Percentiles rank a stretch among this genome's conserved stretches.
These are phyloP conservation scores for Heteronetta atricapilla DNA, from an alignment of 2,113 vertebrate genomes.

Conservation along the genomic window DNA sequence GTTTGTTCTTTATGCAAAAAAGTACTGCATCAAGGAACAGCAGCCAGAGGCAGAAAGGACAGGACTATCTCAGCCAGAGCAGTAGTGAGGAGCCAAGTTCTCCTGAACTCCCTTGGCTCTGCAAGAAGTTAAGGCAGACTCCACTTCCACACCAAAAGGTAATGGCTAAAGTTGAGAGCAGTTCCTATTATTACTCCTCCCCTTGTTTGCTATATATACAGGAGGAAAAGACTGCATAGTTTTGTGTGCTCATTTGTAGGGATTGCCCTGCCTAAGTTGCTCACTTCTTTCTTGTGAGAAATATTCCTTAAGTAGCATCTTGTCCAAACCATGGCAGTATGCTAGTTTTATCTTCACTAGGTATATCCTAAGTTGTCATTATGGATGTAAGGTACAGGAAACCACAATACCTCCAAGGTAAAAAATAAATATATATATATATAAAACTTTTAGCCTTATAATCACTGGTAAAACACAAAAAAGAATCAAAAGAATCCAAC, in stretches of 20 bases:
- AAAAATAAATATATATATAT: too few species aligned
- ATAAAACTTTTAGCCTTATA: constrained; percentile 2
- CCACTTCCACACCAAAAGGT: neutral
- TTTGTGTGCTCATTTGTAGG: constrained; percentile 11
- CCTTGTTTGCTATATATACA: neutral
- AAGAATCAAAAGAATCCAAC: neutral
- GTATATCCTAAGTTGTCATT: neutral
- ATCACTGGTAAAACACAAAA: neutral
- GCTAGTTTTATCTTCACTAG: neutral
- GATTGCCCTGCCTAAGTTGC: neutral
- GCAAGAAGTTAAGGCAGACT: neutral
- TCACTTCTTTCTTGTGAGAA: constrained; percentile 35
- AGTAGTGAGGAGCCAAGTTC: neutral
- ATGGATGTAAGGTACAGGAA: neutral
- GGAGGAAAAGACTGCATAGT: neutral
- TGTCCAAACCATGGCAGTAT: neutral
- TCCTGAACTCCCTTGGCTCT: neutral
- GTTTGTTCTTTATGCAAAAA: neutral
- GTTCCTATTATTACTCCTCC: neutral
- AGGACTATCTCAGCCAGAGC: neutral
- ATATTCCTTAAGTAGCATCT: constrained; percentile 16
- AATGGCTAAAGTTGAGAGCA: neutral
- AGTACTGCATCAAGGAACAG: neutral
- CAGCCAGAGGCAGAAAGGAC: neutral
- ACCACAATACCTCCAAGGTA: neutral